These are phyloP conservation scores for Catharus ustulatus DNA, from an alignment of 2,797 vertebrate genomes.

Conservation along the genomic window DNA sequence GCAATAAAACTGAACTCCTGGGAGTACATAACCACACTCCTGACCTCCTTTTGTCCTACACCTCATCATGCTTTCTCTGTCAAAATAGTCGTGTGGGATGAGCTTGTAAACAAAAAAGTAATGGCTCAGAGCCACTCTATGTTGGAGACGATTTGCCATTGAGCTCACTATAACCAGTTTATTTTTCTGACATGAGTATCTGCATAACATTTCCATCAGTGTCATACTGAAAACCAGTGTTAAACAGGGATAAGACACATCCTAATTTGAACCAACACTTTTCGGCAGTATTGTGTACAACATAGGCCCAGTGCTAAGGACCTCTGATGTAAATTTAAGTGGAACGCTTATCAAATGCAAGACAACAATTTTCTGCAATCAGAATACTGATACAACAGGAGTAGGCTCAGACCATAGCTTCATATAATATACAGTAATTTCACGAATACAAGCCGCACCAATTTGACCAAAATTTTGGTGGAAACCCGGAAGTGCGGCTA, in stretches of 20 bases:
- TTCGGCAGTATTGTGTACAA: background rate
- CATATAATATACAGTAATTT: background rate
- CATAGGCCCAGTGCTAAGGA: background rate
- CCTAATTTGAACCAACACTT: background rate
- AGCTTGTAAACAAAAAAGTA: background rate
- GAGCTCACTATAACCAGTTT: background rate
- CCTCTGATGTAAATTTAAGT: background rate
- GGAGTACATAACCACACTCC: background rate
- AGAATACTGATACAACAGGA: background rate
- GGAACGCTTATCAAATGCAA: background rate
- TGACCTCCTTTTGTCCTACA: background rate
- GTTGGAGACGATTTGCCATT: background rate
- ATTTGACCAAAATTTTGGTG: no score
- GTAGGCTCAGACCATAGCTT: background rate
- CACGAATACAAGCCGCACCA: no score
- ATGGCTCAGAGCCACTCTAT: background rate
- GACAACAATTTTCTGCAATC: background rate
- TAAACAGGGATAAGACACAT: background rate
- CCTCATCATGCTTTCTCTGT: background rate
- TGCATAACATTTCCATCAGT: background rate
- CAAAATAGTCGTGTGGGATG: background rate
- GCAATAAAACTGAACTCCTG: background rate
- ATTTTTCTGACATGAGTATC: background rate
- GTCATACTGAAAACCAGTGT: background rate
- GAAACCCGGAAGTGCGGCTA: no score